Conservation (phyloP, 1,140 invertebrate species). For the Luehdorfia chinensis region DNA sequence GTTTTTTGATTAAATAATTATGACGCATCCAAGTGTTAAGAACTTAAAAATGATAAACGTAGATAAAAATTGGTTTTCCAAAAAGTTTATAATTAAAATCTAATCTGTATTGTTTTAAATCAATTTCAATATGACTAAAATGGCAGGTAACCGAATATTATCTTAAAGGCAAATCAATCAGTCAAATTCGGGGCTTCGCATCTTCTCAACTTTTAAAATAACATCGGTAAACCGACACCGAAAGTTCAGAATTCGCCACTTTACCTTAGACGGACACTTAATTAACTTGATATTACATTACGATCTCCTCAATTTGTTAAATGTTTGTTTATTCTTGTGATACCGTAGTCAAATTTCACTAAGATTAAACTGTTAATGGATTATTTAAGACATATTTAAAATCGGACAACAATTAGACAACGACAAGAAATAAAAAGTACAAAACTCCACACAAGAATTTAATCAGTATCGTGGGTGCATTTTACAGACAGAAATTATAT, state of each 20-base stretch:
- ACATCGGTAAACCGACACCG: slow-evolving; percentile 3
- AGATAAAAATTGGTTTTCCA: no score
- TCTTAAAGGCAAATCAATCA: not conserved
- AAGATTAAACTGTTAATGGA: no score
- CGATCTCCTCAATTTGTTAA: not conserved
- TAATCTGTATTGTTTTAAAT: not conserved
- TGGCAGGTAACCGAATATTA: slow-evolving; percentile 2
- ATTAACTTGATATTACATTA: slow-evolving; percentile 10
- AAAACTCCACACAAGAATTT: no score
- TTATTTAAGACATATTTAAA: no score
- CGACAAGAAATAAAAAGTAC: no score
- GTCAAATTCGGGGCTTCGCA: slow-evolving; percentile 1
- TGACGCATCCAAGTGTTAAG: no score
- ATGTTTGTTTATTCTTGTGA: not conserved
- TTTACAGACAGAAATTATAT: no score
- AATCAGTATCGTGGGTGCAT: no score
- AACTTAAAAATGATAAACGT: no score
- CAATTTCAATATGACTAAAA: not conserved
- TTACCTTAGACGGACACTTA: not conserved
- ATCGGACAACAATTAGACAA: no score
- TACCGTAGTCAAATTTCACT: not conserved
- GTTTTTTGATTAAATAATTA: no score
- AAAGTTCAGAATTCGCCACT: slow-evolving; percentile 4
- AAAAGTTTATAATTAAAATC: no score
- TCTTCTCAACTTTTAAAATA: slow-evolving; percentile 8